Base-by-base conservation (phyloP, 1,140 invertebrate genomes). In the Thaumetopoea pityocampa region DNA sequence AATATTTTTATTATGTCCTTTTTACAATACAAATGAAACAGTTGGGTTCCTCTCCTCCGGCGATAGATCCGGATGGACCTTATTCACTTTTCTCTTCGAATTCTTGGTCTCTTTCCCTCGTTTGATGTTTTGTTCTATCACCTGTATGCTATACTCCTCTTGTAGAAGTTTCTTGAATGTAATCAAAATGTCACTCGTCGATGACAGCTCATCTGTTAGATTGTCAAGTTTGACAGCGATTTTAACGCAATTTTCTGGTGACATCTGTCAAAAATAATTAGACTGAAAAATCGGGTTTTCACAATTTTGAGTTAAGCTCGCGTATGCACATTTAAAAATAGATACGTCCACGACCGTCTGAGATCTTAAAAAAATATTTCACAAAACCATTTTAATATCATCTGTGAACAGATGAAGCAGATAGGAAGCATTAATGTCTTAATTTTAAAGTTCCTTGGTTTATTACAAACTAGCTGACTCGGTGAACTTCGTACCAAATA, bases 161-260 rank as follows among this genome's bases (percentile, higher is more conserved):
- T 27, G 9, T 5, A 43, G 2, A 5, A 43, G 30, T 9, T 33
- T 34, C 4, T 10, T 43, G 7, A 43, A 28, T 3, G n/a, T 34
- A 0, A 6, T 5, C 4, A 43, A 20, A 10, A 43, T 27, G 23
- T 17, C 16, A 3, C n/a, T 4, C 3, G 37, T 20, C 2, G 20
- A 32, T 17, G 33, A 23, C 2, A 12, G 23, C 9, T 18, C 30
- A 6, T 43, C 32, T 15, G 30, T 27, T 27, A 33, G 8, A 5
- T 8, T 18, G 30, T 43, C 40, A 7, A 43, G 29, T 43, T 43
- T 34, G 40, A 43, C 40, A 34, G 40, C 40, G 7, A 43, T 34
- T 43, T 34, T 34, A 16, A 30, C 30, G 32, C 40, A 43, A 28
- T 20, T 34, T 16, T 43, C 40, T 9, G 40, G 23, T 33, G 40